Evolutionary conservation across 2,797 vertebrate species (phyloP), one percentile per base, ranked within the genome.

Genomic region (Aselliscus stoliczkanus): DNA sequence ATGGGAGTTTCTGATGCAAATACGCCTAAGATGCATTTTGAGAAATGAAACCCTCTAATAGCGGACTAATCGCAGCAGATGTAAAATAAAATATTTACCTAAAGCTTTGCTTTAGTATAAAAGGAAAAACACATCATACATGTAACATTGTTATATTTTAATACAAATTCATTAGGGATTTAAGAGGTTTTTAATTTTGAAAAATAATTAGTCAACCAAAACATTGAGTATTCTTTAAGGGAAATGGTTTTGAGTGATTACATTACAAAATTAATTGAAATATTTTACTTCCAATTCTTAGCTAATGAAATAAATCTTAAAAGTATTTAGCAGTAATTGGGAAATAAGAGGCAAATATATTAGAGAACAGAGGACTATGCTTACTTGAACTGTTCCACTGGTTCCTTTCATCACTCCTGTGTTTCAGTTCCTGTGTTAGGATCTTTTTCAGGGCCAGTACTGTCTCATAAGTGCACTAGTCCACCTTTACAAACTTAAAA

Each of bases 221-320:
- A 80, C 18, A 54, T 77, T 67, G 79, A 88, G 1, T 80, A 52
- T 70, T 84, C 15, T 72, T 75, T 9, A 60, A 79, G 50, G 31
- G 54, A 69, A 89, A 90, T 18, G 73, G 18, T 58, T 86, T 64
- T 85, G 42, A 77, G 67, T 92, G 75, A 87, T 77, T 84, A 44
- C 52, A 64, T 93, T 73, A 39, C 1, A 47, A 93, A 84, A 52
- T 86, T 27, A 94, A 73, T 88, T 83, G 15, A 58, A 79, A 44
- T 60, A 29, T 93, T 91, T 84, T 96, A 62, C 67, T 91, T 56
- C 69, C 15, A 44, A 1, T 93, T 87, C 39, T 92, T 73, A 77
- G 14, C 25, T 67, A n/a, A 31, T 4, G 44, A 81, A 85, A 64
- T 84, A 88, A 64, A 64, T 77, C 34, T 76, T 56, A 39, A 79